A percentile compares a stretch with the other conserved stretches of the same genome.
These are phyloP conservation scores for Heliangelus exortis DNA, from an alignment of 2,797 vertebrate species.

Conservation along the genomic window DNA sequence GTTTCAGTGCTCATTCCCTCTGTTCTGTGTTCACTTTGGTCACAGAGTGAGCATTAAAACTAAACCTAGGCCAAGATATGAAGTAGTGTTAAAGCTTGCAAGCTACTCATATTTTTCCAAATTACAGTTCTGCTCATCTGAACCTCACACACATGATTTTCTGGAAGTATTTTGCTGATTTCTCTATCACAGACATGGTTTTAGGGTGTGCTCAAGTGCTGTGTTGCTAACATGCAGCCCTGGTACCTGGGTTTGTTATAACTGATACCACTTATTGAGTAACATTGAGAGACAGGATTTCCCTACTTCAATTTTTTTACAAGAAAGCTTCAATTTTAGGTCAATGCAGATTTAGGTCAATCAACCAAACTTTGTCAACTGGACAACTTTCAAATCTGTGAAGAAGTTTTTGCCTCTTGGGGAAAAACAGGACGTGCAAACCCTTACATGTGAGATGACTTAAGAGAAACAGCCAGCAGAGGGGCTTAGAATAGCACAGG, in stretches of 20 bases:
- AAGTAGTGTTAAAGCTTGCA: not conserved
- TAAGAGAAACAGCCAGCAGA: not conserved
- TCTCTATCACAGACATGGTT: not conserved
- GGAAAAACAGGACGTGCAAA: not conserved
- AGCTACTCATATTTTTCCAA: not conserved
- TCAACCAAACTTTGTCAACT: not conserved
- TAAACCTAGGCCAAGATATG: not conserved
- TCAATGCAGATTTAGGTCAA: not conserved
- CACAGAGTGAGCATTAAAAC: not conserved
- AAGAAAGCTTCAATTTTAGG: not conserved
- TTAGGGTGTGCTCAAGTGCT: not conserved
- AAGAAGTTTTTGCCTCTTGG: not conserved
- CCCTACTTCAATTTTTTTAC: not conserved
- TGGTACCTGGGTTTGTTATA: not conserved
- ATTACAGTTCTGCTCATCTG: not conserved
- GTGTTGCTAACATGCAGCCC: not conserved
- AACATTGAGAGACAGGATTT: not conserved
- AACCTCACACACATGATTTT: not conserved
- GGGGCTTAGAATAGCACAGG: not conserved
- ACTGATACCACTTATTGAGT: not conserved
- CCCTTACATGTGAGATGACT: not conserved
- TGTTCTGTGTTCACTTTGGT: not conserved
- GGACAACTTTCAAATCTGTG: not conserved
- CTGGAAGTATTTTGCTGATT: not conserved
- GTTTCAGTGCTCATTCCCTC: not conserved